Base-by-base conservation (phyloP, 2,113 vertebrate genomes). In the Regulus satrapa region DNA sequence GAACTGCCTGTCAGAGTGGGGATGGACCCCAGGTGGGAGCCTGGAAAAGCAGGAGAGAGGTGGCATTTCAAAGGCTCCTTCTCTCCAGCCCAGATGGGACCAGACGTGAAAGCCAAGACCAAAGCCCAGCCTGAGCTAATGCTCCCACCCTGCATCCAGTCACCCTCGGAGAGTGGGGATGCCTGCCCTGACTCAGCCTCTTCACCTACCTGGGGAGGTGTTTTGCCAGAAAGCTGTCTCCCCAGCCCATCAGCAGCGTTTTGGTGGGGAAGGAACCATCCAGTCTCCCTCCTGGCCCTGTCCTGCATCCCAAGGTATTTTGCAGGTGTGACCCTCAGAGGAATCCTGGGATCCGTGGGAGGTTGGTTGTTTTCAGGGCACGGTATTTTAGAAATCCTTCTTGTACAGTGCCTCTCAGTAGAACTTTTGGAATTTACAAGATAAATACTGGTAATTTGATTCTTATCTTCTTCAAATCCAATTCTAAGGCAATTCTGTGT, bases 371-470 rank as follows among this genome's bases (percentile, higher is more conserved):
- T 96, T 95, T 74, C 92, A 80, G 88, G 68, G 71, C 68, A 67
- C 8, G 29, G 93, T 97, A 93, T 94, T 96, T 87, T 51, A 41
- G 71, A 92, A 95, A 83, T 43, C 90, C 64, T 72, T 88, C 81
- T 85, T 90, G 91, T 97, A 95, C 91, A 81, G 95, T 83, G 95
- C 92, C 96, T 97, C 98, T 97, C 96, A 84, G 97, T 95, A 98
- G 97, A 97, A 98, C 98, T 98, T 98, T 96, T 96, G 97, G 98
- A 98, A 98, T 98, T 98, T 98, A 98, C 98, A 98, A 98, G 98
- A 98, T 98, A 98, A 98, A 98, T 98, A 98, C 98, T 98, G 95
- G 98, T 98, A 98, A 98, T 98, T 98, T 98, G 98, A 98, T 98
- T 98, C 98, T 98, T 98, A 98, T 98, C 98, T 98, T 97, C 97